These are phyloP conservation scores for Silurus meridionalis DNA, from an alignment of 2,113 vertebrate species.

Conservation along the genomic window DNA sequence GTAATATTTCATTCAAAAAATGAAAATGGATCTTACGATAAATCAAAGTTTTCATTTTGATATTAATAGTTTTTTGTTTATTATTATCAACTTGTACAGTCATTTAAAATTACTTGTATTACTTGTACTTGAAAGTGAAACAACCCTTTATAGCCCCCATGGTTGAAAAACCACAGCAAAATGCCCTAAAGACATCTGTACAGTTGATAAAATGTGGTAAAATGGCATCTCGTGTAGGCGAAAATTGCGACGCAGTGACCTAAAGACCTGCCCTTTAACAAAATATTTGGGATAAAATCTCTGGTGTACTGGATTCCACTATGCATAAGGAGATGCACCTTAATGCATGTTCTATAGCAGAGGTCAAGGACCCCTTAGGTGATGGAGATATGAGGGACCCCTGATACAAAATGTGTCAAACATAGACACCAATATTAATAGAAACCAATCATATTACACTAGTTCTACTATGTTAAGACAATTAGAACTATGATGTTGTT, in stretches of 20 bases:
- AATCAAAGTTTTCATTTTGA: background rate
- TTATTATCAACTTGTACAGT: background rate
- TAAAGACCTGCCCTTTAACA: background rate
- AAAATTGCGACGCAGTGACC: background rate
- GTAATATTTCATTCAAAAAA: conserved; percentile 2
- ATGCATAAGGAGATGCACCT: too few species aligned
- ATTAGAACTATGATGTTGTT: too few species aligned
- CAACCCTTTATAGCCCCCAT: background rate
- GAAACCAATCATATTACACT: too few species aligned
- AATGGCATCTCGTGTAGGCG: background rate
- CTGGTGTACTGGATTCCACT: too few species aligned
- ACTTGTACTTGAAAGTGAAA: too few species aligned
- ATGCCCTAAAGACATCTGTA: background rate
- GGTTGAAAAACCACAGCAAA: background rate
- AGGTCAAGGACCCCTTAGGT: too few species aligned
- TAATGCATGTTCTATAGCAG: too few species aligned
- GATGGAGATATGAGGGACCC: too few species aligned
- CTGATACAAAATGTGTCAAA: too few species aligned
- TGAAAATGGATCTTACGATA: background rate
- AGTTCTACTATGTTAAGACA: too few species aligned
- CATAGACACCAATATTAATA: too few species aligned
- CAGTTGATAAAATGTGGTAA: background rate
- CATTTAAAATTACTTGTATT: too few species aligned
- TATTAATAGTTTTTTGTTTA: background rate
- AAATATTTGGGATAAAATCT: background rate